Conservation (phyloP, 2,797 vertebrate genomes). For the Hydrocynus forskahlii region DNA sequence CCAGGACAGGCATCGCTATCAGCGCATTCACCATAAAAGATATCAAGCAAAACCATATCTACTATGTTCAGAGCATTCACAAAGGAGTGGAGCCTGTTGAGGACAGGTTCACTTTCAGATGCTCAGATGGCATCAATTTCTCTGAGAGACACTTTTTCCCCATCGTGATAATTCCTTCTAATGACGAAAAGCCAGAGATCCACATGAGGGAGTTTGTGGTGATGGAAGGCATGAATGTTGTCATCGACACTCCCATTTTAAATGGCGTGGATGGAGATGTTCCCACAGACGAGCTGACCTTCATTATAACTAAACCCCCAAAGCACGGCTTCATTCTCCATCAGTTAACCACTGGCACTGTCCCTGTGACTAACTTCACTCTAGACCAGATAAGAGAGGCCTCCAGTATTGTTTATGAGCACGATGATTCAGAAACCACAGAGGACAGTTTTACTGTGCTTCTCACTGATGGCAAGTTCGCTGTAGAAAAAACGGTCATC, state of each 20-base stretch:
- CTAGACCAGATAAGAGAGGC: slow-evolving; percentile 91
- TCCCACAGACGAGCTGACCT: slow-evolving; percentile 84
- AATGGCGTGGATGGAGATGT: slow-evolving; percentile 89
- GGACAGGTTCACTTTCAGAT: slow-evolving; percentile 92
- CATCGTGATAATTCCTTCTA: slow-evolving; percentile 86
- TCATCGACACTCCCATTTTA: slow-evolving; percentile 92
- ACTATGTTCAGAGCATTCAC: slow-evolving; percentile 96
- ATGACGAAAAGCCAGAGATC: slow-evolving; percentile 94
- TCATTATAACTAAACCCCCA: slow-evolving; percentile 85
- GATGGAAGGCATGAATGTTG: slow-evolving; percentile 97
- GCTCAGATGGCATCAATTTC: slow-evolving; percentile 96
- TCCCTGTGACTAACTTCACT: slow-evolving; percentile 87
- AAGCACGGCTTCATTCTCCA: slow-evolving; percentile 89
- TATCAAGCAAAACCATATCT: slow-evolving; percentile 87
- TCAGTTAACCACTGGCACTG: slow-evolving; percentile 86
- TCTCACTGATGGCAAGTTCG: slow-evolving; percentile 90
- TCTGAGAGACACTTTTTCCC: slow-evolving; percentile 91
- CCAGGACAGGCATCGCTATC: slow-evolving; percentile 88
- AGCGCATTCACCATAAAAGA: slow-evolving; percentile 96
- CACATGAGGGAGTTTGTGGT: slow-evolving; percentile 95
- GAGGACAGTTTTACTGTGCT: slow-evolving; percentile 88
- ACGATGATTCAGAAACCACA: slow-evolving; percentile 92
- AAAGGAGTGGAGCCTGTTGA: slow-evolving; percentile 91
- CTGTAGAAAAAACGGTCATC: slow-evolving; percentile 79
- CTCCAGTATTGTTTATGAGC: slow-evolving; percentile 94